Evolutionary conservation across 2,888 invertebrate species (phyloP).

Genomic region (Lasioglossum oenotherae): DNA sequence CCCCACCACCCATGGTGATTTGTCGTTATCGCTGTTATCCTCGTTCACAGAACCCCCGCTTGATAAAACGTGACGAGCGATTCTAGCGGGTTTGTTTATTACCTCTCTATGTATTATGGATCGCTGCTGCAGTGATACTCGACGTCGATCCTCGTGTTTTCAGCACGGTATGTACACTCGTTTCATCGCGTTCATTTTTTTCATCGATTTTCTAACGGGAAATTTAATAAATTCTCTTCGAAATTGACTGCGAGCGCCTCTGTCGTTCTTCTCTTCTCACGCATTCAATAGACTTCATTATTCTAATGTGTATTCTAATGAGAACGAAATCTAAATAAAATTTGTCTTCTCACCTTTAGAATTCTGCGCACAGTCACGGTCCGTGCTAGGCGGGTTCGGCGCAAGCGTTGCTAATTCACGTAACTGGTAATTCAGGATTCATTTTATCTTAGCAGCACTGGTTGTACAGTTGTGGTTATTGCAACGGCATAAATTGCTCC

Average conservation of each 20-base stretch:
- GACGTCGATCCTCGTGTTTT: too few relatives aligned
- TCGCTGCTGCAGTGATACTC: too few relatives aligned
- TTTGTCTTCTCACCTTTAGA: neutral
- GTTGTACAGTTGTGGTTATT: neutral
- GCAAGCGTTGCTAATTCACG: neutral
- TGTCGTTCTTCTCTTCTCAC: neutral
- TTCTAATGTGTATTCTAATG: neutral
- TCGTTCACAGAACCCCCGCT: neutral
- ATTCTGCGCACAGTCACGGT: neutral
- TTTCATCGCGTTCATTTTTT: too few relatives aligned
- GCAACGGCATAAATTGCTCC: neutral
- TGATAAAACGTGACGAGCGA: neutral
- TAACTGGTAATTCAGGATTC: neutral
- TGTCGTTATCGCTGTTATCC: slow-evolving; percentile 5
- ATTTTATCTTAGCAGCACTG: neutral
- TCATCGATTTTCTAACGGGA: neutral
- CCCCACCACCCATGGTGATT: neutral
- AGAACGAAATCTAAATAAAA: neutral
- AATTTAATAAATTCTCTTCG: neutral
- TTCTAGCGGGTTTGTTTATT: neutral
- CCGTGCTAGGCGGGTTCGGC: neutral
- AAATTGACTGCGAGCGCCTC: too few relatives aligned
- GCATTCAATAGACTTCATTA: neutral
- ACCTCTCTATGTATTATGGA: neutral
- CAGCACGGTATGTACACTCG: too few relatives aligned